Base-by-base conservation (phyloP, 2,113 vertebrate genomes). In the Cervus canadensis region DNA sequence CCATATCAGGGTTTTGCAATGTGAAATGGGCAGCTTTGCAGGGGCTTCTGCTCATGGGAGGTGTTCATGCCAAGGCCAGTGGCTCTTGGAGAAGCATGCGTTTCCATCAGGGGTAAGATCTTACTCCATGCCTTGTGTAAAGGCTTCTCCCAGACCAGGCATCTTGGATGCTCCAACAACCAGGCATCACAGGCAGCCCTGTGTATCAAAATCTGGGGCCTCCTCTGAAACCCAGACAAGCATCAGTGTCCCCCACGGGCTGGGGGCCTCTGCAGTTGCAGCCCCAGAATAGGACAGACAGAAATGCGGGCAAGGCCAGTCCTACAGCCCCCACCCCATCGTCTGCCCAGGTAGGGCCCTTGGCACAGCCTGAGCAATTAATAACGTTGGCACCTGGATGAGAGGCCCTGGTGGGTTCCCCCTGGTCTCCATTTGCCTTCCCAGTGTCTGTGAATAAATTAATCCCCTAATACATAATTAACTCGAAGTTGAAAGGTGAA, bases 401-500 rank as follows among this genome's bases (percentile, higher is more conserved):
- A 98, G 96, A 81, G 96, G 95, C 85, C 87, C 93, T 97, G 94
- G 97, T 97, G 91, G 96, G 90, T 98, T 97, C 98, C 98, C 98
- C 98, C 97, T 98, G 52, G 97, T 98, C 98, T 98, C 98, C 97
- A 97, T 98, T 97, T 98, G 98, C 98, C 98, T 98, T 97, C 78
- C 96, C 90, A 59, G 50, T 52, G 76, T 97, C 98, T 98, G 97
- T 98, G 98, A 98, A 99, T 99, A 99, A 99, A 99, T 99, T 98
- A 99, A 99, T 99, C 5, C 97, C 97, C 98, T 99, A 99, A 99
- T 99, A 98, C 98, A 99, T 99, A 99, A 99, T 99, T 99, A 99
- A 98, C 98, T 99, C 89, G 95, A 98, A 99, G 98, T 98, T 97
- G 98, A 99, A 98, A 98, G 98, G 99, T 98, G 98, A 99, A 98